Base-by-base conservation (phyloP, 2,113 vertebrate genomes). In the Beaufortia kweichowensis region DNA sequence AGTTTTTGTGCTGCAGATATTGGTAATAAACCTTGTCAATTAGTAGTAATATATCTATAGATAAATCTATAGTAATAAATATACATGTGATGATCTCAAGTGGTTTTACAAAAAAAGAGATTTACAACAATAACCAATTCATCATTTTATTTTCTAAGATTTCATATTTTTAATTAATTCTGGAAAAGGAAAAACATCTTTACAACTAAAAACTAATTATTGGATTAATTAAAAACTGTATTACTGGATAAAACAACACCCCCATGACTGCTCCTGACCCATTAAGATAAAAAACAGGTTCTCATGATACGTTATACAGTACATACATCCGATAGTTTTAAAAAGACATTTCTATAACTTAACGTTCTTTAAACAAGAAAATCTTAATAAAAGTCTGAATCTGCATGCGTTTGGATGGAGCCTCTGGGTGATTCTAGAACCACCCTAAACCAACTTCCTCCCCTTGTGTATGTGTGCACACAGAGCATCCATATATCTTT, bases 171-270 rank as follows among this genome's bases (percentile, higher is more conserved):
- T 79, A 71, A 57, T 82, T 55, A 81, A 77, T 67, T 77, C 57
- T 75, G 76, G 76, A 77, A 82, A 75, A 77, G 19, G 76, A 53
- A 64, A 82, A 81, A 68, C 69, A 24, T 67, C 74, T 59, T 74
- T 70, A 71, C 88, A 89, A 82, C 84, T 82, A 86, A 87, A 89
- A 79, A 84, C 80, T 3, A 77, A 77, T 74, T 53, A 79, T 77
- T 53, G 74, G 83, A 84, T 80, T 81, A 78, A 62, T n/a, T n/a
- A n/a, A n/a, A n/a, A n/a, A n/a, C n/a, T 35, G 60, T 43, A 82
- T 82, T 83, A 84, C 46, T 84, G 69, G 76, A 80, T 78, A 83
- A 70, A 76, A 79, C 61, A 72, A 79, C 76, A 79, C 76, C 33
- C 31, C 64, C 76, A 57, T 9, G 56, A 74, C 61, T 19, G 31